Evolutionary conservation across 2,113 vertebrate species (phyloP), one percentile per base, ranked within the genome.

Genomic region (Trichomycterus rosablanca): DNA sequence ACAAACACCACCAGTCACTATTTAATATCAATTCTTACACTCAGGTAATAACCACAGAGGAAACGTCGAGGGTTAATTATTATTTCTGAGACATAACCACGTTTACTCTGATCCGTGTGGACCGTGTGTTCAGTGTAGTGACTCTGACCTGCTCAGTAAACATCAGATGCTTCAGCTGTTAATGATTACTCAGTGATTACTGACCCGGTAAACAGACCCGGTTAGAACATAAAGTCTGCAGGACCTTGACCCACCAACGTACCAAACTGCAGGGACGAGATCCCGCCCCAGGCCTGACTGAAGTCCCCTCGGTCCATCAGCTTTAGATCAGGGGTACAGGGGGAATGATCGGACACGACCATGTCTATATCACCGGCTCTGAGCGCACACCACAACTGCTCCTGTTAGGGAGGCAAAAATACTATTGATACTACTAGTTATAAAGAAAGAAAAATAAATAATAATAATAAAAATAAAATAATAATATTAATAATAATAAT

Each of bases 311-410:
- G 78, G 0, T 84, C 74, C 71, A 84, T 49, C 26, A 67, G 80
- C 76, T 89, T 92, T 30, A 89, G 79, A 10, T 90, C 81, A 0
- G 83, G 75, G 4, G 84, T 89, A 66, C 89, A 90, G 39, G 90
- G 87, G 1, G 85, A 89, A 66, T 92, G 89, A 61, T 91, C 89
- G 3, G 90, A 92, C 59, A 91, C 87, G 20, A 90, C 89, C 89
- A 90, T 89, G 76, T 92, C 88, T 14, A 92, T 90, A 6, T 85
- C 75, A 3, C 85, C 83, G 28, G 64, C 71, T 71, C 79, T 83
- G 37, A 92, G 69, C 2, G 89, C 89, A 6, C 74, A 73, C 90
- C 90, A 91, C 16, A 91, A 59, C 66, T 84, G 68, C 69, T 88
- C 88, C 89, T 92, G 56, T 5, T n/a, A n/a, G 34, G 18, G 12